A percentile compares a stretch with the other conserved stretches of the same genome.
phyloP scores from a whole-genome alignment of 2,113 vertebrate genomes.

The Struthio camelus region DNA sequence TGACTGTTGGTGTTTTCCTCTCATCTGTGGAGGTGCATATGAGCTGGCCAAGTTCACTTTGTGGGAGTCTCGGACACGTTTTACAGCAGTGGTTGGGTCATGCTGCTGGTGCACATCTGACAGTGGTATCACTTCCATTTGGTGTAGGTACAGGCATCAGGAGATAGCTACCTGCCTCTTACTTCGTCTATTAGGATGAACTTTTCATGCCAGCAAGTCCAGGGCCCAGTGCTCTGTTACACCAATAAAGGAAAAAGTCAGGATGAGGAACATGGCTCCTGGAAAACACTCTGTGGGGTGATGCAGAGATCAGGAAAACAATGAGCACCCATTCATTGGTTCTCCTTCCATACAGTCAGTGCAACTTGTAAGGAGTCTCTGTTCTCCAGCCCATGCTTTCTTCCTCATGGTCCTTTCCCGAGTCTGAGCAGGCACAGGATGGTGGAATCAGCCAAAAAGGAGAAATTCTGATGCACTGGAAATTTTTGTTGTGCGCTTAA shows the following conservation, averaged over 20 bases:
- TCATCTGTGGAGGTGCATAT: not conserved
- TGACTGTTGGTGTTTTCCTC: not conserved
- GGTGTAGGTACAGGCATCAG: accelerated
- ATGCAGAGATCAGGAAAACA: accelerated
- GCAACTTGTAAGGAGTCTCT: not conserved
- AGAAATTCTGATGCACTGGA: not conserved
- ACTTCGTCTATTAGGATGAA: not conserved
- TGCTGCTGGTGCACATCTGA: not conserved
- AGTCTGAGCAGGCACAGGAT: not conserved
- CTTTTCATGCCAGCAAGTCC: not conserved
- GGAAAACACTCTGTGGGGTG: accelerated
- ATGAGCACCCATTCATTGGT: too few relatives aligned
- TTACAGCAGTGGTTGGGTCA: not conserved
- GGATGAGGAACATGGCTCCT: not conserved
- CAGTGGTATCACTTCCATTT: not conserved
- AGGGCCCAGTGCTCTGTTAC: too few relatives aligned
- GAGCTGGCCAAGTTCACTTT: accelerated
- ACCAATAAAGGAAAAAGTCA: not conserved
- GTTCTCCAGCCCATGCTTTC: too few relatives aligned
- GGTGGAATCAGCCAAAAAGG: accelerated
- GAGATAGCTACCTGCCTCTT: not conserved
- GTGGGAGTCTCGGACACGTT: accelerated
- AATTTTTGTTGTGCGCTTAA: not conserved
- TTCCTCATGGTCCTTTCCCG: not conserved
- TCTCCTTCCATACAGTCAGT: accelerated